These are phyloP conservation scores for Drosophila nebulosa DNA, from an alignment of 1,140 invertebrate species.

Conservation along the genomic window DNA sequence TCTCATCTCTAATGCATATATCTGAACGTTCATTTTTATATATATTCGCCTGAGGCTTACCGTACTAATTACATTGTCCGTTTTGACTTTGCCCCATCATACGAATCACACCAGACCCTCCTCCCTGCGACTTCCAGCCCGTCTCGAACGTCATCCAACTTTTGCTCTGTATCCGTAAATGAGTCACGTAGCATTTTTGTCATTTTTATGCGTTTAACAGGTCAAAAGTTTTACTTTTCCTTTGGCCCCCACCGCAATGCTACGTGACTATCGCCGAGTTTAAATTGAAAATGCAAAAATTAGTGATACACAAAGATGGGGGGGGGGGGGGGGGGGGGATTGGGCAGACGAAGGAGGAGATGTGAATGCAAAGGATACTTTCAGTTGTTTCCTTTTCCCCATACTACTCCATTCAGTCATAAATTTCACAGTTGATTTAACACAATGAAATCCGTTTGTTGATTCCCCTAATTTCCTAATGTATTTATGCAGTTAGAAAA, in stretches of 20 bases:
- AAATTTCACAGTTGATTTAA: slow-evolving; percentile 70
- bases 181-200: slow-evolving; percentile 71
- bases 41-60: slow-evolving; percentile 23
- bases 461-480: slow-evolving; percentile 42
- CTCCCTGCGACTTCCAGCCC: neutral
- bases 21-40: slow-evolving; percentile 4
- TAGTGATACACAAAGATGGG: slow-evolving; percentile 48
- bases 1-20: neutral
- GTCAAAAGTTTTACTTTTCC: slow-evolving; percentile 34
- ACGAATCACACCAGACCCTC: neutral
- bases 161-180: slow-evolving; percentile 38
- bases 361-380: no score
- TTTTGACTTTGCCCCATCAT: slow-evolving; percentile 7
- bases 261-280: slow-evolving; percentile 56
- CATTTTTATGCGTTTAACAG: slow-evolving; percentile 67
- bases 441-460: slow-evolving; percentile 34
- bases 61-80: slow-evolving; percentile 45
- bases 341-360: no score
- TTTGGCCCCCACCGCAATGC: slow-evolving; percentile 22
- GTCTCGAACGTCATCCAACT: slow-evolving; percentile 3
- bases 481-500: slow-evolving; percentile 53
- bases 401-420: slow-evolving; percentile 39
- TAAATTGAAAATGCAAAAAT: slow-evolving; percentile 67
- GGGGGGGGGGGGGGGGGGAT: no score
- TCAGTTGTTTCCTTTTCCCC: neutral